Evolutionary conservation across 2,888 invertebrate genomes (phyloP), one percentile per base, ranked within the genome.

Genomic region (Lysandra coridon): DNA sequence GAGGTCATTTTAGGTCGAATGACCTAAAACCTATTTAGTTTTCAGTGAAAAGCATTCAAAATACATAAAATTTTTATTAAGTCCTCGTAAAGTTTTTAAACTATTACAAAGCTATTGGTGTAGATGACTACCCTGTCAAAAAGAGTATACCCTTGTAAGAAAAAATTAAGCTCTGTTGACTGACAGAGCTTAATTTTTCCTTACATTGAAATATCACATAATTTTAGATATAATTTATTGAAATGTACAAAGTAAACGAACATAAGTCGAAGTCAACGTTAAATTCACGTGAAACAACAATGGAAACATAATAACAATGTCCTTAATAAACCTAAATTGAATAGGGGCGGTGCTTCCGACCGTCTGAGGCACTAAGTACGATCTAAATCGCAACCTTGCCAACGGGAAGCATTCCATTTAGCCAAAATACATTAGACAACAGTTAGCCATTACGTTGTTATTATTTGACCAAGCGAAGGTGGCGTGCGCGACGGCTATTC

Each of bases 351-450:
- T 83, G 87, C 83, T 89, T 88, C 86, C 87, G 85, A 83, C 85
- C 82, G 86, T 86, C 86, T 83, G 85, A 85, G 86, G 86, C 84
- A 86, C 87, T 87, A 88, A 88, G 88, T 86, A 87, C 89, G 86
- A 89, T 90, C 89, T 90, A 90, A 91, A 91, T 91, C 88, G 87
- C 87, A 89, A 90, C 88, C 88, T 87, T 88, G 85, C 85, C 85
- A 87, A 86, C 84, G 87, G 84, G 84, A 86, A 83, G 86, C 85
- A 90, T 91, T 91, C 90, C 91, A 91, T 91, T 92, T 88, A 88
- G 81, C 88, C 88, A 88, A 93, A 93, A 93, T 92, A 92, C 93
- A 92, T 93, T 92, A 93, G 88, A 90, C 91, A 90, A 92, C 92
- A 93, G 91, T 91, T 92, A 90, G 90, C 90, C 90, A 92, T 92